Conservation (phyloP, 1,140 invertebrate genomes). For the Tetramorium alpestre region DNA sequence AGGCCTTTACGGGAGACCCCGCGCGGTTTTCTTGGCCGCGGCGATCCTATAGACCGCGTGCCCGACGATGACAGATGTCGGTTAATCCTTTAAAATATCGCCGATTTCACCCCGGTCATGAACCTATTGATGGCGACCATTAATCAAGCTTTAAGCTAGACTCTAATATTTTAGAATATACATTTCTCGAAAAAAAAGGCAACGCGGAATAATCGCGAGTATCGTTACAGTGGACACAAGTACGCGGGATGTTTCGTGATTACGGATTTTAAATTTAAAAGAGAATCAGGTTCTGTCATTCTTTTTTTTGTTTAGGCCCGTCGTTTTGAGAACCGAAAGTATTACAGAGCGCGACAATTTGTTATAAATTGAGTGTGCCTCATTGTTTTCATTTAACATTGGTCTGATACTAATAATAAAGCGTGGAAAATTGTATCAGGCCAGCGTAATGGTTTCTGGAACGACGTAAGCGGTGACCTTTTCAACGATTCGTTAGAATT, state of each 20-base stretch:
- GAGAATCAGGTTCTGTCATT: not conserved
- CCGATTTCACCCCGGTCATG: constrained; percentile 29
- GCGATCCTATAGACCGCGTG: not conserved
- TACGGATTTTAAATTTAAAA: constrained; percentile 5
- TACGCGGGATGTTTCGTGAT: not conserved
- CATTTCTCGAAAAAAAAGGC: not conserved
- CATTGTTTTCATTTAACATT: constrained; percentile 21
- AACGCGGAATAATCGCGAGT: not conserved
- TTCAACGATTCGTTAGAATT: constrained; percentile 58
- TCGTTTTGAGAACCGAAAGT: not conserved
- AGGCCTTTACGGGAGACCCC: constrained; percentile 42
- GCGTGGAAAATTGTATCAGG: constrained; percentile 21
- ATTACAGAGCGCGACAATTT: not conserved
- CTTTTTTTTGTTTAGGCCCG: too few species aligned
- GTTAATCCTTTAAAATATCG: constrained; percentile 30
- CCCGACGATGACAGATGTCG: constrained; percentile 43
- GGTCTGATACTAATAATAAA: constrained; percentile 20
- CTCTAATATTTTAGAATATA: constrained; percentile 9
- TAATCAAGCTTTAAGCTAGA: constrained; percentile 4
- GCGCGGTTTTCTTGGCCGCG: constrained; percentile 53
- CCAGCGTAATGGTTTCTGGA: constrained; percentile 29
- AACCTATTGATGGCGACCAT: constrained; percentile 24
- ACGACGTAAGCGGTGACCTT: constrained; percentile 55
- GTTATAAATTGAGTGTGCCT: not conserved
- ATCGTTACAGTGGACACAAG: not conserved